Evolutionary conservation across 53 echinoderm and acorn worm genomes (phyloP), one percentile per base, ranked within the genome.

Genomic region (Holothuria scabra): DNA sequence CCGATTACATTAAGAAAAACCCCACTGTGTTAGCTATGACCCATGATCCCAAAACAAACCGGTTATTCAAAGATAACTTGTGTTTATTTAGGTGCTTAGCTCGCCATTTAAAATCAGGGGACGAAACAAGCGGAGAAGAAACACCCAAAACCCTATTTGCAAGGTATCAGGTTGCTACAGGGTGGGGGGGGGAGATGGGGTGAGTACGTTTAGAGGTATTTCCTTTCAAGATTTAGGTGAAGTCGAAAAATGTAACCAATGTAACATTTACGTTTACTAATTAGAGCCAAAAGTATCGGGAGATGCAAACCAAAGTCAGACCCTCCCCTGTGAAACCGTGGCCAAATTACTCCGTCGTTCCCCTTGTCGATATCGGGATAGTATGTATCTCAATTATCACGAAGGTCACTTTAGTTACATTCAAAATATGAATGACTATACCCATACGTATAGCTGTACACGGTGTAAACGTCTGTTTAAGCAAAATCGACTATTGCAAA

Each of bases 341-440:
- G 48, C 48, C 48, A 48, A 48, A 48, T 48, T 48, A 44, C 44
- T 44, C 10, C 44, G 44, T 44, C 44, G 44, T 7, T 44, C 63
- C 34, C 83, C 65, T 60, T 62, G 65, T 62, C 35, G 65, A 41
- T 61, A 46, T 65, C 12, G 11, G 64, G 13, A 35, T 63, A 21
- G 44, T 18, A 44, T 61, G 65, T 83, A 83, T 65, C 37, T 41
- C 1, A 83, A 83, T 28, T 65, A 66, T 13, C 66, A 63, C 65
- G 83, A 83, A 6, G 46, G 66, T 44, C 83, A 83, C 65, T 83
- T 83, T 46, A 65, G 35, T 46, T 65, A 35, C 63, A 63, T 83
- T 6, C 20, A 5, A 13, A 26, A 65, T 34, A 65, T 83, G 28
- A 49, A 34, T 35, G n/a, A 6, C 7, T 41, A 41, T 41, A 10